A percentile compares a stretch with the other conserved stretches of the same genome.
phyloP scores from a whole-genome alignment of 37 sponge, comb jelly and placozoan genomes.

The Beroe ovata region DNA sequence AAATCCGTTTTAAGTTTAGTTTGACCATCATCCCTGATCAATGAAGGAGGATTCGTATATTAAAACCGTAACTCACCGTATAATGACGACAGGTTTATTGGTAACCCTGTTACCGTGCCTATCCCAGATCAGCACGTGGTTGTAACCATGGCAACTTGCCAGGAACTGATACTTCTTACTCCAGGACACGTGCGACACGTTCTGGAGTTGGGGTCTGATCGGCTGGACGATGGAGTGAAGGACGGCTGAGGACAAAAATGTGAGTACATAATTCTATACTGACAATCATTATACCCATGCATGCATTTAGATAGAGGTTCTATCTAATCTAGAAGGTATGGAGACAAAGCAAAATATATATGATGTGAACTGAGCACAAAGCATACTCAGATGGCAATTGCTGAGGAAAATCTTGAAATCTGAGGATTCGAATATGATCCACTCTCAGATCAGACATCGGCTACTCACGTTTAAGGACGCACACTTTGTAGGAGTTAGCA shows the following conservation, averaged over 20 bases:
- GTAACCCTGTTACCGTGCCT: conserved; percentile 60
- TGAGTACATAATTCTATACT: no score
- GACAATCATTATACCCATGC: no score
- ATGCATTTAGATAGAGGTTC: no score
- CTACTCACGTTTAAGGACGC: conserved; percentile 66
- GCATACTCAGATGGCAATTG: not conserved
- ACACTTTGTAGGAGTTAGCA: conserved; percentile 63
- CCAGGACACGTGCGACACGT: conserved; percentile 67
- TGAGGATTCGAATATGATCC: no score
- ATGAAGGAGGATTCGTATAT: no score
- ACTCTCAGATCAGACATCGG: no score
- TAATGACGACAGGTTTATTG: conserved; percentile 62
- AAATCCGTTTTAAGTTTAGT: no score
- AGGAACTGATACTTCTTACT: conserved; percentile 67
- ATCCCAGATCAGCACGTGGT: conserved; percentile 65
- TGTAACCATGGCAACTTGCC: conserved; percentile 68
- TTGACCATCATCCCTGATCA: no score
- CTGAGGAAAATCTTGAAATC: no score
- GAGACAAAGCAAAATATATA: no score
- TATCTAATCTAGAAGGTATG: no score
- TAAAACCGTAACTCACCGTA: conserved; percentile 30
- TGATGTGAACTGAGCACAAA: not conserved
- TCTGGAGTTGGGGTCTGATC: conserved; percentile 41
- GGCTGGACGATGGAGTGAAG: conserved; percentile 18
- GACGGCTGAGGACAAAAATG: conserved; percentile 1